A percentile compares a stretch with the other conserved stretches of the same genome.
Evolutionary conservation across 2,888 invertebrate species (phyloP).

Genomic region (Tortrix viridana): DNA sequence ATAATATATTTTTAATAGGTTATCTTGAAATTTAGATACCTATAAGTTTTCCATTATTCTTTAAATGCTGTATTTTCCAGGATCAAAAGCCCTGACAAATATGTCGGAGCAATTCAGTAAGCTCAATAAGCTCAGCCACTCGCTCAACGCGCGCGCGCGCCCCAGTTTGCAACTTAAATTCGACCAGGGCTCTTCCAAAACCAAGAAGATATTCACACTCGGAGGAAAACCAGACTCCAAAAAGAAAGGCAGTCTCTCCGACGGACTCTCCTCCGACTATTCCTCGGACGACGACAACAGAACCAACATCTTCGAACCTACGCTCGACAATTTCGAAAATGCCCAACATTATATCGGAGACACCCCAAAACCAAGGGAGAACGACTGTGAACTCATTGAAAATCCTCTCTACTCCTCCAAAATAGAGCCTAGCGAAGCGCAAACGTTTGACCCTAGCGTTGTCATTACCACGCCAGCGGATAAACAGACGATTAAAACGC

Average conservation of each 20-base stretch:
- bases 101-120: constrained; percentile 95
- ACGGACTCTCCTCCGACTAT: constrained; percentile 84
- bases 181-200: constrained; percentile 70
- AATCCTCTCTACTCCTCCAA: constrained; percentile 79
- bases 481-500: constrained; percentile 64
- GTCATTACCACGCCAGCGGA: constrained; percentile 81
- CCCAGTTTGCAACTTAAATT: constrained; percentile 78
- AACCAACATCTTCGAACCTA: constrained; percentile 78
- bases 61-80: constrained; percentile 65
- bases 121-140: constrained; percentile 88
- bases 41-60: no score
- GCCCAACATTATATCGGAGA: constrained; percentile 78
- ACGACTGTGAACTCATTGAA: constrained; percentile 74
- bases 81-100: constrained; percentile 93
- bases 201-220: constrained; percentile 81
- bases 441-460: constrained; percentile 86
- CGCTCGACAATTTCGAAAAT: constrained; percentile 78
- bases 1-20: no score
- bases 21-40: no score
- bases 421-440: constrained; percentile 62
- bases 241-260: constrained; percentile 87
- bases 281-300: constrained; percentile 82
- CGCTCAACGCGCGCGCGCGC: constrained; percentile 84
- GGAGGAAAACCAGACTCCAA: constrained; percentile 75
- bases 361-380: constrained; percentile 56